phyloP scores from a whole-genome alignment of 2,888 invertebrate genomes.

The Lasioglossum marginatum region DNA sequence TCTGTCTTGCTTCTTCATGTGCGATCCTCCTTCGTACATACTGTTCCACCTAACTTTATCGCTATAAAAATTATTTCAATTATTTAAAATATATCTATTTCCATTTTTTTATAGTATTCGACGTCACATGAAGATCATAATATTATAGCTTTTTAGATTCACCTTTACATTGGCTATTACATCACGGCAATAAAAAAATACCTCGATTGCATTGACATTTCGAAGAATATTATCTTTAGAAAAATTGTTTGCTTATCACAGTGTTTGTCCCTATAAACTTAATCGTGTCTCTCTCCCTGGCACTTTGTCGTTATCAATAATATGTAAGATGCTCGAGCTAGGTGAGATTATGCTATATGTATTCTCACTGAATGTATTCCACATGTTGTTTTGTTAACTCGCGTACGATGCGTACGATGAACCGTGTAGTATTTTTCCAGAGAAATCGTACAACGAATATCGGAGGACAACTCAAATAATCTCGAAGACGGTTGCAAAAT shows the following conservation, averaged over 20 bases:
- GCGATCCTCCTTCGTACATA: too few relatives aligned
- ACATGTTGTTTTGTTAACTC: background rate
- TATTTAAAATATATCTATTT: background rate
- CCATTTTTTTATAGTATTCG: background rate
- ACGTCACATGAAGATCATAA: background rate
- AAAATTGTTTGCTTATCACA: background rate
- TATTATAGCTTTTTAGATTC: background rate
- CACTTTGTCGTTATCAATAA: background rate
- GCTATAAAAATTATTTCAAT: background rate
- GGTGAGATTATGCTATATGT: background rate
- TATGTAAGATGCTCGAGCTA: background rate
- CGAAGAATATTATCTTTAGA: background rate
- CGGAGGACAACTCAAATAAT: slow-evolving; percentile 7
- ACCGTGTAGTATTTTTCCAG: background rate
- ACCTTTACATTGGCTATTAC: background rate
- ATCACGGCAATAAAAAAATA: background rate
- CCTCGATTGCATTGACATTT: background rate
- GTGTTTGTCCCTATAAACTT: background rate
- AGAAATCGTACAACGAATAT: background rate
- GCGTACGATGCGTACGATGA: background rate
- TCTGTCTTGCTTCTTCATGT: background rate
- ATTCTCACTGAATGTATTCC: background rate
- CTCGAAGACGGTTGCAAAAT: background rate
- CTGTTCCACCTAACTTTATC: background rate
- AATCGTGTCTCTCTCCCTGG: background rate